Base-by-base conservation (phyloP, 2,113 vertebrate species). In the Lasiurus borealis region DNA sequence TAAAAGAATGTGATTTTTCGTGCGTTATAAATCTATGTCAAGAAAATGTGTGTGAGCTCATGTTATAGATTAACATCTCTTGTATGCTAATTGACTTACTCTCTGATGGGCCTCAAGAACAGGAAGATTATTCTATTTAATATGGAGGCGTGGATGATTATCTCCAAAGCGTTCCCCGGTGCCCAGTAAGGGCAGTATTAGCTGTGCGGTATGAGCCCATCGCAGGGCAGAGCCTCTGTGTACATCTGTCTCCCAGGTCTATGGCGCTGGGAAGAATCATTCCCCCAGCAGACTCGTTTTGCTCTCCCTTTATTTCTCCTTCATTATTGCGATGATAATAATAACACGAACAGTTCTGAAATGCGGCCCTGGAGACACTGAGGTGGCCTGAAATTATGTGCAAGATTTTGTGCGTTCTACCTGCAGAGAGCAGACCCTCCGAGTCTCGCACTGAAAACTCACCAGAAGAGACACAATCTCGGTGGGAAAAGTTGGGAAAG, bases 81-180 rank as follows among this genome's bases (percentile, higher is more conserved):
- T 73, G 34, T 89, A 85, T 97, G 87, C 93, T 98, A 96, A 98
- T 91, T 97, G 92, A 52, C 95, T 90, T 40, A 87, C 48, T 97
- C 97, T 97, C 96, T 85, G 34, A 87, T 50, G 90, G 82, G 34
- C 92, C 96, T 96, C 71, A 96, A 96, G 97, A 96, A 93, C 96
- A 95, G 7, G 68, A 50, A 93, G 82, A 95, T 94, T 96, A 97
- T 97, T 97, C 86, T 83, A 6, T 52, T 88, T 96, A 92, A 97
- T 96, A 95, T 48, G 75, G 95, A 95, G 97, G 94, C 88, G 46
- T 92, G 93, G 97, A 97, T 96, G 96, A 96, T 94, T 96, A 90
- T 94, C 94, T 95, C 71, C 93, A 94, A 69, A 97, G 96, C 85
- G 97, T 84, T 97, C 96, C 96, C 98, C 94, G 91, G 96, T 80